Conservation (phyloP, 2,113 vertebrate genomes). For the Butorides virescens region DNA sequence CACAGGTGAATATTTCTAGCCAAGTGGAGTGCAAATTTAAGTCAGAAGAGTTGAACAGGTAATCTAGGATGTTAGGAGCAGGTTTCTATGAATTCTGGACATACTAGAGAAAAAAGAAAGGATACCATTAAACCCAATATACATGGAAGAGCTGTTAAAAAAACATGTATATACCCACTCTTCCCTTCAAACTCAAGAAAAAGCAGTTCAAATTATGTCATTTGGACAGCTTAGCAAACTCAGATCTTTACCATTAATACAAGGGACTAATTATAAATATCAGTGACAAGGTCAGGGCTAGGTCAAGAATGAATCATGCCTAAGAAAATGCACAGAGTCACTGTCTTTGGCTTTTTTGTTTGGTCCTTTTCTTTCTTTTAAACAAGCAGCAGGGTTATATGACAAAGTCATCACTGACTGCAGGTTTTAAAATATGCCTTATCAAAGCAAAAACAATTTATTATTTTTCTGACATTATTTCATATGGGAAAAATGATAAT, state of each 20-base stretch:
- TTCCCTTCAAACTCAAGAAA: not conserved
- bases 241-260: not conserved
- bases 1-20: not conserved
- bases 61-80: not conserved
- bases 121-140: not conserved
- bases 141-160: not conserved
- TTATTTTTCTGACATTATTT: slow-evolving; percentile 43
- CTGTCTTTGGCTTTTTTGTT: not conserved
- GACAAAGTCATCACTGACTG: not conserved
- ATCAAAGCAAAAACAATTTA: slow-evolving; percentile 43
- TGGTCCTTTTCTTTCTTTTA: not conserved
- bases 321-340: not conserved
- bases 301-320: not conserved
- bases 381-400: not conserved
- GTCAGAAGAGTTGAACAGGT: not conserved
- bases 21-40: not conserved
- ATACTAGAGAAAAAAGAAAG: not conserved
- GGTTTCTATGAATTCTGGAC: not conserved
- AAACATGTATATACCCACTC: not conserved
- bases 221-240: not conserved
- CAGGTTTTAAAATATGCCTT: slow-evolving; percentile 13
- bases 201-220: not conserved
- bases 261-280: not conserved
- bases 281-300: not conserved
- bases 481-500: slow-evolving; percentile 57